Base-by-base conservation (phyloP, 2,113 vertebrate species). In the Nestor notabilis region DNA sequence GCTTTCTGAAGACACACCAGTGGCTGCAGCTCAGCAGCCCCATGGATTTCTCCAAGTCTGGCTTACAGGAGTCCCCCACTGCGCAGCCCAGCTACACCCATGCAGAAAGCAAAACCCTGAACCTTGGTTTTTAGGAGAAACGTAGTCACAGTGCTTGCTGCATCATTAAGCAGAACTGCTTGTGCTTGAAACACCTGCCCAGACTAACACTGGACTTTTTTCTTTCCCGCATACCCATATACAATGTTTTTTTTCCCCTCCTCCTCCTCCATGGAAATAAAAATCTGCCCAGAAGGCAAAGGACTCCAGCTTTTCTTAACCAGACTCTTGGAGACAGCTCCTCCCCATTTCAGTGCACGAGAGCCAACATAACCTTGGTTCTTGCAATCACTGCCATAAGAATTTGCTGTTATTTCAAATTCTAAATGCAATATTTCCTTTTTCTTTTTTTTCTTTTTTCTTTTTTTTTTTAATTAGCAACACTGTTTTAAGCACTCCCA, bases 211-310 rank as follows among this genome's bases (percentile, higher is more conserved):
- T 0, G 0, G 6, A 10, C 49, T 53, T 60, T 46, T 47, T 74
- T 35, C 23, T 64, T 64, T 39, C 39, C 35, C n/a, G 24, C 33
- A 28, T 46, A 85, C 63, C 33, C 37, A 72, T 2, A 21, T 23
- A 33, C 49, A 77, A 47, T 24, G 10, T 27, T 17, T 29, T 28
- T 69, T 68, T 43, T 24, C 1, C 5, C 1, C 4, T 1, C 10
- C 18, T 20, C 58, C 64, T 65, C 33, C 69, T 77, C 7, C 37
- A 53, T 3, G 24, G 65, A 87, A 93, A 88, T 83, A 93, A 88
- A 81, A 88, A 81, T 82, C 63, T 89, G 76, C 46, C 52, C 24
- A 71, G 44, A 86, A 77, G 55, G 77, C 71, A 93, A 86, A 43
- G 31, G 53, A 58, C 24, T 83, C n/a, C 58, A 93, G 33, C 28